phyloP scores from a whole-genome alignment of 2,888 invertebrate species.

The Dryadula phaetusa region DNA sequence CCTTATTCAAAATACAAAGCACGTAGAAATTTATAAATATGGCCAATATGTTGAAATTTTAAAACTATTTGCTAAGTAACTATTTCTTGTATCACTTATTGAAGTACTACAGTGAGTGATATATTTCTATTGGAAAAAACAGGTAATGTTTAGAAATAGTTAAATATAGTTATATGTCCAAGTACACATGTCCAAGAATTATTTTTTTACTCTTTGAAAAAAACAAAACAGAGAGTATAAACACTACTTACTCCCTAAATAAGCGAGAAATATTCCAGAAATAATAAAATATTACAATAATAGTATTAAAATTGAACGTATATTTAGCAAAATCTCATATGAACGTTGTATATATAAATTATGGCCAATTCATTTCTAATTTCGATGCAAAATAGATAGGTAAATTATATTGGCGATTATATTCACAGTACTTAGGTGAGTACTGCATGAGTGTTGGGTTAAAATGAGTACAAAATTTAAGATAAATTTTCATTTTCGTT shows the following conservation, averaged over 20 bases:
- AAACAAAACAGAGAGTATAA: no score
- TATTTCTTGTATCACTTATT: constrained; percentile 61
- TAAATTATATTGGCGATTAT: constrained; percentile 1
- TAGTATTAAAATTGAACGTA: background rate
- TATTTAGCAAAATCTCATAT: background rate
- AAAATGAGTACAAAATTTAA: constrained; percentile 1
- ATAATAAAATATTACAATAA: no score
- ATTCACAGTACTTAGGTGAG: no score
- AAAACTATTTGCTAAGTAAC: constrained; percentile 63
- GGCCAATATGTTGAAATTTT: constrained; percentile 53
- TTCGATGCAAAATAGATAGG: constrained; percentile 9
- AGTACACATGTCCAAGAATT: no score
- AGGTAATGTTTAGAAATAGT: no score
- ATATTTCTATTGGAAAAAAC: background rate
- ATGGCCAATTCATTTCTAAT: constrained; percentile 16
- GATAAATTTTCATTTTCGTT: background rate
- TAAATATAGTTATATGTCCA: no score
- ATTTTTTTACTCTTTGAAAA: no score
- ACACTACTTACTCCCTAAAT: no score
- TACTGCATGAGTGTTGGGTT: background rate
- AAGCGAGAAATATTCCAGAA: no score
- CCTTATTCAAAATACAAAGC: constrained; percentile 29
- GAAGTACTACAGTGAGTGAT: constrained; percentile 18
- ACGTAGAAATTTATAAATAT: constrained; percentile 38
- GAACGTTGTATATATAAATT: background rate